Base-by-base conservation (phyloP, 2,888 invertebrate genomes). In the Calliopum simillimum region DNA sequence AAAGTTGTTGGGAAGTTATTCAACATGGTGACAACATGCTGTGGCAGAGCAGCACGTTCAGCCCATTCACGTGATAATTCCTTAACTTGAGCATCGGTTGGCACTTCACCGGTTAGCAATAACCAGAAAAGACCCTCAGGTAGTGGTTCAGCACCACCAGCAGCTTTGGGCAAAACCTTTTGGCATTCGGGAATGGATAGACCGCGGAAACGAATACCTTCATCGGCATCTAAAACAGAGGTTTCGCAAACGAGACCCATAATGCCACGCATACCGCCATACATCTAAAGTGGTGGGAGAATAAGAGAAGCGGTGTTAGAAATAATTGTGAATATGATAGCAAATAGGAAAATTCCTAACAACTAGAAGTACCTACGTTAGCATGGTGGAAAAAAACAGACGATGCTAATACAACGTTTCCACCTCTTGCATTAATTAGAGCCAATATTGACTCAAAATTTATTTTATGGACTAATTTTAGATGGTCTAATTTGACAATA, bases 61-160 rank as follows among this genome's bases (percentile, higher is more conserved):
- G 94, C 93, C 94, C 94, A 95, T 85, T 94, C 92, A 84, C 90
- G 89, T 21, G 92, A 92, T 61, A 94, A 77, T 55, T 90, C 88
- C 78, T 88, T 88, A 4, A 90, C 94, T 88, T 97, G 97, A 59
- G 90, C 90, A 21, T 93, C 90, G 64, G 89, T 93, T 62, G 97
- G 97, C 59, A 97, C 89, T 73, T 97, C 94, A 21, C 97, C 97
- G 75, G 97, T 97, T 78, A 94, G 89, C 74, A 97, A 88, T 63
- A 97, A 89, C 96, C 97, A 97, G 88, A 96, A 97, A n/a, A 97
- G 89, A 84, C 94, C 97, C 87, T 97, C 97, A 2, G 97, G 97
- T 47, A 97, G 88, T 6, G 96, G 96, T 84, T 97, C 95, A 43
- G 86, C 86, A 51, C 96, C 96, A 64, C 92, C 92, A 1, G 81